Percentiles rank a stretch among this genome's conserved stretches.
Conservation (phyloP, 2,888 invertebrate genomes). For the Macaria notata region DNA sequence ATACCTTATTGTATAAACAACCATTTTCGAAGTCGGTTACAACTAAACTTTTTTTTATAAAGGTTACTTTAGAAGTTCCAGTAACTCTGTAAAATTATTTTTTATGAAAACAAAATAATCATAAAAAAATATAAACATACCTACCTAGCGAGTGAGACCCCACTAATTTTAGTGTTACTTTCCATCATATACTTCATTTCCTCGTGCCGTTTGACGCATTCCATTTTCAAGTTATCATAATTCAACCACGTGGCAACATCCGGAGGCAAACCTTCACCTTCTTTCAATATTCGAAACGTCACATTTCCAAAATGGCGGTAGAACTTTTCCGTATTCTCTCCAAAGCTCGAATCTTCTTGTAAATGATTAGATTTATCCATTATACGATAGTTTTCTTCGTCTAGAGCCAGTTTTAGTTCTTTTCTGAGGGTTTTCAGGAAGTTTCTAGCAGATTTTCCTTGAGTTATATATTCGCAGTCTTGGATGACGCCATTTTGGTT, state of each 20-base stretch:
- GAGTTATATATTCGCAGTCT: slow-evolving; percentile 86
- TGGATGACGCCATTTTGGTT: slow-evolving; percentile 81
- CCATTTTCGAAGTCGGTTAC: no score
- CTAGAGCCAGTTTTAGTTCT: slow-evolving; percentile 76
- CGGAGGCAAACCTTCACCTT: slow-evolving; percentile 69
- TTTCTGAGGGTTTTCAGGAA: slow-evolving; percentile 83
- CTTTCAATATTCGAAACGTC: slow-evolving; percentile 78
- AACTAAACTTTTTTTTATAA: no score
- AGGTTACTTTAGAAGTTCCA: no score
- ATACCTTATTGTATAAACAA: no score
- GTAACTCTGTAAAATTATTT: no score
- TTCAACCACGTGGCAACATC: slow-evolving; percentile 82
- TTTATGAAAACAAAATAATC: neutral
- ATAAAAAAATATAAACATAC: slow-evolving; percentile 33
- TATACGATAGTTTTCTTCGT: slow-evolving; percentile 62
- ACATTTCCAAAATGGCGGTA: slow-evolving; percentile 77
- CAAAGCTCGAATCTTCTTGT: slow-evolving; percentile 33
- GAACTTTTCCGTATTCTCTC: slow-evolving; percentile 57
- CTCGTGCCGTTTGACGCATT: slow-evolving; percentile 75
- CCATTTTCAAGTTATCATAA: slow-evolving; percentile 80
- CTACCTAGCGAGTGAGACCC: slow-evolving; percentile 63
- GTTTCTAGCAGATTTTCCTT: slow-evolving; percentile 76
- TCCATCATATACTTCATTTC: slow-evolving; percentile 66
- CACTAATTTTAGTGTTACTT: slow-evolving; percentile 56
- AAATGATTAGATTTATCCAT: slow-evolving; percentile 43